A percentile compares a stretch with the other conserved stretches of the same genome.
Evolutionary conservation across 1,140 invertebrate genomes (phyloP).

Genomic region (Coenobita brevimanus): DNA sequence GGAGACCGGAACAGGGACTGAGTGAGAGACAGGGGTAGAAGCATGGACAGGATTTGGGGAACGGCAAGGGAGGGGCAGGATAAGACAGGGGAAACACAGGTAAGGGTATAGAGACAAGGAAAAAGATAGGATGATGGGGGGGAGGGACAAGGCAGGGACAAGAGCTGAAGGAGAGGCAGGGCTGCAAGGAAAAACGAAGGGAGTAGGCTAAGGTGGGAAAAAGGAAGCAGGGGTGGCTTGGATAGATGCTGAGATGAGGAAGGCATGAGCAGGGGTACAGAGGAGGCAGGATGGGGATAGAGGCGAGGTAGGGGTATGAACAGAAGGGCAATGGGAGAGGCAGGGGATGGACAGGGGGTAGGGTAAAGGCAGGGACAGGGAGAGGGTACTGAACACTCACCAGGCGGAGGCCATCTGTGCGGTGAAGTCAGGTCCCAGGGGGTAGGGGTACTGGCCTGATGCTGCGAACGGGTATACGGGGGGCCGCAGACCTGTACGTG

Average conservation of each 20-base stretch:
- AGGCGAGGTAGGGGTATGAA: background rate
- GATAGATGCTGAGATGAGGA: background rate
- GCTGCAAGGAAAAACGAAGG: background rate
- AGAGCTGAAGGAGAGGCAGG: background rate
- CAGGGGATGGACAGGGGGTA: background rate
- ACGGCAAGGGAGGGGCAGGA: background rate
- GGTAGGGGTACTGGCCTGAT: constrained; percentile 89
- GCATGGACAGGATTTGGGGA: background rate
- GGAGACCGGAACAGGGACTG: background rate
- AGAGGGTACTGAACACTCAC: constrained; percentile 79
- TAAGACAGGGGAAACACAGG: background rate
- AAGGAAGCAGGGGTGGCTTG: constrained; percentile 37
- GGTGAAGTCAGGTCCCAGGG: constrained; percentile 92
- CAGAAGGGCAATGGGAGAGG: background rate
- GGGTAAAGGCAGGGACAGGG: background rate
- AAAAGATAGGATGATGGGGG: background rate
- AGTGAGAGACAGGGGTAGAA: background rate
- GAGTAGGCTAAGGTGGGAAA: background rate
- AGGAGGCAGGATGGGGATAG: background rate
- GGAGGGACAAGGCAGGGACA: background rate
- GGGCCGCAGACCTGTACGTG: constrained; percentile 84
- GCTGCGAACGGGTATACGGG: constrained; percentile 91
- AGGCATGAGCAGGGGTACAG: background rate
- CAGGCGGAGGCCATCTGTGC: constrained; percentile 92
- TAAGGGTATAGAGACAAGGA: background rate